A percentile compares a stretch with the other conserved stretches of the same genome.
phyloP scores from a whole-genome alignment of 2,797 vertebrate genomes.

The Leptatherina wallacei region DNA sequence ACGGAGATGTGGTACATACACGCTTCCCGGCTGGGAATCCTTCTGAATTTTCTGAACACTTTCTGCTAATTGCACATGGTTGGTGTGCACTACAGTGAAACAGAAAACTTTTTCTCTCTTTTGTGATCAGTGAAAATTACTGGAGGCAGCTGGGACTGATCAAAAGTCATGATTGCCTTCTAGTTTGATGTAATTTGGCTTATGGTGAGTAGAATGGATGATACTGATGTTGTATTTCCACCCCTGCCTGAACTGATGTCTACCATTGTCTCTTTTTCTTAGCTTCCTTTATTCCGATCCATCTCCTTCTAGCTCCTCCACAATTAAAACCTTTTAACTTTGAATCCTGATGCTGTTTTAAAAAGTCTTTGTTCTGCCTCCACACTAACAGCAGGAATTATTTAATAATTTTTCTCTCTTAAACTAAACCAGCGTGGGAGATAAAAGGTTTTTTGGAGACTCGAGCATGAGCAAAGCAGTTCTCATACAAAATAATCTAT shows the following conservation, averaged over 20 bases:
- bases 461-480: constrained; percentile 22
- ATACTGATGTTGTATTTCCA: constrained; percentile 23
- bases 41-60: constrained; percentile 51
- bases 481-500: constrained; percentile 10
- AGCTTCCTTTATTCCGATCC: constrained; percentile 46
- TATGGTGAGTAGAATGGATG: constrained; percentile 8
- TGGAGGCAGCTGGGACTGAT: constrained; percentile 14
- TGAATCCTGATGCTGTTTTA: constrained; percentile 62
- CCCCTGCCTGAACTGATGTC: constrained; percentile 32
- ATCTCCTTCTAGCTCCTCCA: constrained; percentile 61
- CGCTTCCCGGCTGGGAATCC: constrained; percentile 58
- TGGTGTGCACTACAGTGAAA: constrained; percentile 13
- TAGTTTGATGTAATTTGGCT: constrained; percentile 26
- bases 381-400: constrained; percentile 58
- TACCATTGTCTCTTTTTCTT: constrained; percentile 37
- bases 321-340: constrained; percentile 75
- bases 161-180: constrained; percentile 23
- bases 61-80: constrained; percentile 49
- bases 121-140: constrained; percentile 21
- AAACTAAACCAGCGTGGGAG: constrained; percentile 54
- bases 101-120: constrained; percentile 24
- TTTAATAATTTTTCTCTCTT: constrained; percentile 64
- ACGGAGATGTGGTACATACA: constrained; percentile 54
- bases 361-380: constrained; percentile 71
- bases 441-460: constrained; percentile 45